Base-by-base conservation (phyloP, 2,797 vertebrate species). In the Manis crassicaudata region DNA sequence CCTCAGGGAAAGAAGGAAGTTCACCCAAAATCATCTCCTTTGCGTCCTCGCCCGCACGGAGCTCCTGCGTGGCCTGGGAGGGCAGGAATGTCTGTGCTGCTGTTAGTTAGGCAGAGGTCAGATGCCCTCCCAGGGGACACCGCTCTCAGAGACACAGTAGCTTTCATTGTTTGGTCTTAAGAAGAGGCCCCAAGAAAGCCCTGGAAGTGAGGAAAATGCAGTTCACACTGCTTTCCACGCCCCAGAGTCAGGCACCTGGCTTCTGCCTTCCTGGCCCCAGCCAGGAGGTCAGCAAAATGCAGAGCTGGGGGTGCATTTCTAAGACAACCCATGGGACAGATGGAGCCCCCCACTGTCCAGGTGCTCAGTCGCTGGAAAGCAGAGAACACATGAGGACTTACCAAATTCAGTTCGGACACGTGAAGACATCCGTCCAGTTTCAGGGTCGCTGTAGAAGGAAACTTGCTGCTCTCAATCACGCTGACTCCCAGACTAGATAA, bases 221-320 rank as follows among this genome's bases (percentile, higher is more conserved):
- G 0, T 16, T 67, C 40, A 16, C 1, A 3, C 1, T 3, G 0
- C 7, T 17, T 0, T 0, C 43, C 7, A 20, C 0, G 1, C 6
- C 14, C 1, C 2, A 50, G 58, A 35, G 23, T 0, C 6, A 58
- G 20, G 10, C 8, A 7, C 11, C 43, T 3, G 16, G 2, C 5
- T 10, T 37, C 29, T 43, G 10, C 27, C 21, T 63, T 29, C 0
- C 4, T 11, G 21, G n/a, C 13, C 10, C 27, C 12, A 20, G 25
- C n/a, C 29, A 1, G 0, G 1, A 13, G 16, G 56, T 46, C 46
- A 46, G 46, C 46, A 46, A 46, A 32, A 20, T 27, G 4, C 18
- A 40, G 12, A n/a, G 7, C 32, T 46, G 23, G 37, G 17, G 67
- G 1, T 1, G 2, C 29, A 6, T 16, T 63, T 87, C 46, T 10